A percentile compares a stretch with the other conserved stretches of the same genome.
Conservation (phyloP, 2,888 invertebrate species). For the Sminthurinus aureus region DNA sequence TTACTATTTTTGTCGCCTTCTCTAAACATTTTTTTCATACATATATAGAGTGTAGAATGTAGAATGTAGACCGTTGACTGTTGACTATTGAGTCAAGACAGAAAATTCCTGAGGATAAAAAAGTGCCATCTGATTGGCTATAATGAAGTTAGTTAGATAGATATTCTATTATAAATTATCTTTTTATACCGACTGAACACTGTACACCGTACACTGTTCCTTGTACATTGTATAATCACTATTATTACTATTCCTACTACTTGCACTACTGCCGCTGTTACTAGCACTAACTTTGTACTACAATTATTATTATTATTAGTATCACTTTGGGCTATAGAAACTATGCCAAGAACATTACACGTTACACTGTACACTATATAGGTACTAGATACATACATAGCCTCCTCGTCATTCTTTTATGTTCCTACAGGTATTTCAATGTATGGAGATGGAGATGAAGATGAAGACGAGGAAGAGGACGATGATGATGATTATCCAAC, state of each 20-base stretch:
- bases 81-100: too few relatives aligned
- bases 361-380: too few relatives aligned
- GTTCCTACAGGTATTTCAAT: too few relatives aligned
- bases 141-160: constrained; percentile 38
- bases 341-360: too few relatives aligned
- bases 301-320: constrained; percentile 15
- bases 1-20: background rate
- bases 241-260: constrained; percentile 1
- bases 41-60: background rate
- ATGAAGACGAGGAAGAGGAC: too few relatives aligned
- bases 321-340: constrained; percentile 7
- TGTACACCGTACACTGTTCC: background rate
- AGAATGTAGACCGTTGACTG: background rate
- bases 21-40: constrained; percentile 8
- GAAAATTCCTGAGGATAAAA: constrained; percentile 23
- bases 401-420: too few relatives aligned
- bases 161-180: constrained; percentile 9
- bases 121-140: constrained; percentile 29
- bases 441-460: too few relatives aligned
- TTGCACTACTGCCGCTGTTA: background rate
- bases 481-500: too few relatives aligned
- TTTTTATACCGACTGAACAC: background rate
- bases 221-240: background rate
- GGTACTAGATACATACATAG: background rate
- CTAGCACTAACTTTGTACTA: background rate